These are phyloP conservation scores for Sebastes iracundus DNA, from an alignment of 2,797 vertebrate genomes.

Conservation along the genomic window DNA sequence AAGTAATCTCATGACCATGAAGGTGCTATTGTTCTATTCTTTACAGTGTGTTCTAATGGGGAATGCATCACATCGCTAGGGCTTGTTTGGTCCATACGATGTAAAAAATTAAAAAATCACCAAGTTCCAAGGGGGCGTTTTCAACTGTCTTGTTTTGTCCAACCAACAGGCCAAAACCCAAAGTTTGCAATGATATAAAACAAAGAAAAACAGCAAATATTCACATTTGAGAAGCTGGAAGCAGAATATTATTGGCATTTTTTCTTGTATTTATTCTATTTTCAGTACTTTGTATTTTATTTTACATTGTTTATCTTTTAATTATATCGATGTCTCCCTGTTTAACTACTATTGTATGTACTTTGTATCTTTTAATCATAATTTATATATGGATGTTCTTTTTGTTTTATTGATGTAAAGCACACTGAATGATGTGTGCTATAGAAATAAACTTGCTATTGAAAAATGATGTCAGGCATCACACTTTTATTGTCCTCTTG, in stretches of 20 bases:
- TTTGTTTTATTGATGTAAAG: too few relatives aligned
- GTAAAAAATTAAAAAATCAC: not conserved
- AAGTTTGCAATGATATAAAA: not conserved
- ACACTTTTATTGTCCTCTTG: not conserved
- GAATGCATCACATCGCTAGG: not conserved
- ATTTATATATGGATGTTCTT: too few relatives aligned
- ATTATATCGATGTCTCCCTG: too few relatives aligned
- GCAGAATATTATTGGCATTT: not conserved
- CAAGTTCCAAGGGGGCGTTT: not conserved
- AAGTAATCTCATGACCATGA: not conserved
- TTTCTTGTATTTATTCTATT: not conserved
- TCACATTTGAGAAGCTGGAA: not conserved
- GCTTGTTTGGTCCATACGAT: not conserved
- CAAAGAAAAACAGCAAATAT: not conserved
- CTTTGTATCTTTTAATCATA: too few relatives aligned
- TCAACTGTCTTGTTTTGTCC: not conserved
- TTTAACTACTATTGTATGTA: too few relatives aligned
- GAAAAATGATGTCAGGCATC: too few relatives aligned
- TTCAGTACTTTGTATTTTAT: too few relatives aligned
- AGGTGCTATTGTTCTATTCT: not conserved
- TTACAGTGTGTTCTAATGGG: not conserved
- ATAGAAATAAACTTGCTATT: too few relatives aligned
- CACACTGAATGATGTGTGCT: too few relatives aligned
- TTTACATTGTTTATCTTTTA: too few relatives aligned
- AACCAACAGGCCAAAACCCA: not conserved